phyloP scores from a whole-genome alignment of 2,888 invertebrate genomes.

The Cephonodes hylas region DNA sequence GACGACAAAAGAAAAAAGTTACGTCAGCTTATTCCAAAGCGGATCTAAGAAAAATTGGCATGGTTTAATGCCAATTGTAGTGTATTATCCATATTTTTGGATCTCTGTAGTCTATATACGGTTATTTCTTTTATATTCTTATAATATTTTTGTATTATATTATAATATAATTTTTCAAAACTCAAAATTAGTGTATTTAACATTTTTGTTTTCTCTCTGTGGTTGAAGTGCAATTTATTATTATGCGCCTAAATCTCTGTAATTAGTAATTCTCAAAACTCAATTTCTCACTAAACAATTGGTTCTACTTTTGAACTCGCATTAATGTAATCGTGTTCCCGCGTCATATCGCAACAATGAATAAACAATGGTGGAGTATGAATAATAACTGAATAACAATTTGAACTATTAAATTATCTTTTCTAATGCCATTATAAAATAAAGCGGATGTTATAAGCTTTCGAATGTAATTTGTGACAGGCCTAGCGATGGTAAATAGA shows the following conservation, averaged over 20 bases:
- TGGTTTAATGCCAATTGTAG: conserved; percentile 6
- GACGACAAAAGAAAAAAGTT: conserved; percentile 42
- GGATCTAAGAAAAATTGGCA: conserved; percentile 14
- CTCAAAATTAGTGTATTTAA: too few relatives aligned
- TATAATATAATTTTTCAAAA: too few relatives aligned
- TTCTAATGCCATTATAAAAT: background rate
- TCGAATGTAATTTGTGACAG: background rate
- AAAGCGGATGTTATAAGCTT: background rate
- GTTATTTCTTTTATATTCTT: background rate
- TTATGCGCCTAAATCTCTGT: background rate
- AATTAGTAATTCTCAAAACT: too few relatives aligned
- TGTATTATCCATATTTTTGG: background rate
- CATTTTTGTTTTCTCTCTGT: background rate
- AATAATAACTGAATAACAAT: background rate
- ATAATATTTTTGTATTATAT: too few relatives aligned
- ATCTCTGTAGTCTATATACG: background rate
- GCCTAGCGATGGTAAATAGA: background rate
- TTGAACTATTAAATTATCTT: background rate
- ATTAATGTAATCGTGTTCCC: conserved; percentile 51
- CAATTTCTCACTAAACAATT: conserved; percentile 70
- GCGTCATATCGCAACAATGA: conserved; percentile 9
- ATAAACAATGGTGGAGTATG: background rate
- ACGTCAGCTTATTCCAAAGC: conserved; percentile 27
- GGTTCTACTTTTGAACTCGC: conserved; percentile 53
- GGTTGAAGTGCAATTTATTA: background rate